Base-by-base conservation (phyloP, 1,140 invertebrate species). In the Drosophila mayri region DNA sequence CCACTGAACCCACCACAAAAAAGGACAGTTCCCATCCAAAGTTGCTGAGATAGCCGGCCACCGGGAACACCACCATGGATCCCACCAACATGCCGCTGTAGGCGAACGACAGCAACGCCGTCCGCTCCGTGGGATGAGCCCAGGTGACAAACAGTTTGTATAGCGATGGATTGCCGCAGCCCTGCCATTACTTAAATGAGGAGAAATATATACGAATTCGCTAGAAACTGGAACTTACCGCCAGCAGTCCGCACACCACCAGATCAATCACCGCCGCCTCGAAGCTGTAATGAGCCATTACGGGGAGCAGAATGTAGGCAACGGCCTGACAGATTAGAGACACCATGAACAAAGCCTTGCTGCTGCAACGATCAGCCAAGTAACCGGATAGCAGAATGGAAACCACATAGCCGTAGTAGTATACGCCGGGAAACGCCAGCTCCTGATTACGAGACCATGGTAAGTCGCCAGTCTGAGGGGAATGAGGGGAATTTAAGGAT, bases 121-220 rank as follows among this genome's bases (percentile, higher is more conserved):
- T 90, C 16, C 91, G 80, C 40, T 92, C 91, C n/a, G 68, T 76
- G 28, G 88, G 91, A 86, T 92, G 91, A 0, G 91, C 83, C 91
- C 91, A 92, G 12, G 70, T 63, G 7, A 91, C 81, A 25, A 87
- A 92, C 0, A 92, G 59, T 43, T 92, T 91, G 43, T 92, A 92
- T 10, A 91, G 8, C 8, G 91, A 57, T 8, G 91, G 91, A 59
- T 86, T 70, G 12, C 85, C 85, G 40, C 84, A 90, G 28, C 88
- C 91, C 91, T 92, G 44, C 3, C 28, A 20, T 18, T 32, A 43
- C 10, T 49, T 49, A 22, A 47, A 18, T 47, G 5, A 66, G 32
- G 5, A 38, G 14, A 55, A 38, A 55, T 55, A 25, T 54, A 38
- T 25, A 54, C 20, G 14, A 38, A n/a, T n/a, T 10, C 9, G 2